Conservation (phyloP, 2,888 invertebrate species). For the Phortica okadai region DNA sequence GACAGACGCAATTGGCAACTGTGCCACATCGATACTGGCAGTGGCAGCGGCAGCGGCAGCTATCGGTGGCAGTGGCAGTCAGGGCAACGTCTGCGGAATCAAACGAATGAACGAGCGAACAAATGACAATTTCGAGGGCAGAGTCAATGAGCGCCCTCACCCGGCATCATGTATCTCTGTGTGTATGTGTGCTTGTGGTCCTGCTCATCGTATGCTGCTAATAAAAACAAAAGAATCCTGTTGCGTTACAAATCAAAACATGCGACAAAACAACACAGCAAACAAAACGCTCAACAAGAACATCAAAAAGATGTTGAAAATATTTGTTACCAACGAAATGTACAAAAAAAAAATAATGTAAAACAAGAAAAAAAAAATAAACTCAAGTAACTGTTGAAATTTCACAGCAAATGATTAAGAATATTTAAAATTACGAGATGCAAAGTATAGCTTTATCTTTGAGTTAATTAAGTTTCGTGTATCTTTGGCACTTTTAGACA, state of each 20-base stretch:
- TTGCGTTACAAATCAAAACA: constrained; percentile 73
- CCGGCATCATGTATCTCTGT: not conserved
- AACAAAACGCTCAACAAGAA: constrained; percentile 71
- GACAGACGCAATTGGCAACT: not conserved
- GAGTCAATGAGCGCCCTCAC: constrained; percentile 66
- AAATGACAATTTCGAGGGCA: constrained; percentile 70
- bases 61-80: constrained; percentile 44
- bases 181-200: not conserved
- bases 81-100: constrained; percentile 53
- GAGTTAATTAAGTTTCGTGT: too few relatives aligned
- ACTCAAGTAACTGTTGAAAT: too few relatives aligned
- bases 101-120: constrained; percentile 28
- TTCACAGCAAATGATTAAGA: too few relatives aligned
- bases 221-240: constrained; percentile 69
- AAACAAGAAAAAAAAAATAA: too few relatives aligned
- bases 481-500: too few relatives aligned
- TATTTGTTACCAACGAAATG: constrained; percentile 52
- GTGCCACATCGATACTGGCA: not conserved
- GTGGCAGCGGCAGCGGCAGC: not conserved
- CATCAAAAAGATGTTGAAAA: constrained; percentile 34
- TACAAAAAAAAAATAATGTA: constrained; percentile 35
- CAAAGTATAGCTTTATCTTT: too few relatives aligned
- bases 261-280: constrained; percentile 54
- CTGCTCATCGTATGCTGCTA: constrained; percentile 39
- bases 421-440: too few relatives aligned